Evolutionary conservation across 1,140 invertebrate genomes (phyloP), one percentile per base, ranked within the genome.

Genomic region (Mylabris phalerata): DNA sequence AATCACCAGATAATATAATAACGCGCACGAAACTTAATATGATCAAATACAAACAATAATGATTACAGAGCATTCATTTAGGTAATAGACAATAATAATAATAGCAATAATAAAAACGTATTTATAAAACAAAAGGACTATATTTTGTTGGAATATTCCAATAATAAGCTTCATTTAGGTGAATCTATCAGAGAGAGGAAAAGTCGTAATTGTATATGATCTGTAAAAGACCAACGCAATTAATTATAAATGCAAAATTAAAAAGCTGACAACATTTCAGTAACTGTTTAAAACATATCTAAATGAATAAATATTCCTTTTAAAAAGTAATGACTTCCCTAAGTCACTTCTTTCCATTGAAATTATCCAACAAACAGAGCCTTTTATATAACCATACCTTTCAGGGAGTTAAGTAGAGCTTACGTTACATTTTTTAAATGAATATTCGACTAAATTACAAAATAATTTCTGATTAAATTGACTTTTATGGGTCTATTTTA

Each of bases 301-400:
- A 56, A 51, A 61, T 61, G 50, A 51, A 61, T 61, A 54, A 57
- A 57, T 61, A 61, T 56, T 45, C 59, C 55, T 49, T 56, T 61
- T 61, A 61, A 50, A 48, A 54, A 57, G 50, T 60, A 60, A 60
- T 60, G 59, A 60, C 52, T 60, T 60, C 52, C 59, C 59, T 45
- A 60, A 60, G 52, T 57, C 54, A 61, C 44, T 61, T 61, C 59
- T 56, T 45, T 61, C 39, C 51, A 46, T 26, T 54, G 42, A 54
- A 42, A 54, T 32, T 32, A 46, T 54, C 45, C 42, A 46, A 54
- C 32, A 32, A 32, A 32, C 19, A 19, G 19, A 19, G 19, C 19
- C 19, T 19, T 19, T 19, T 19, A 52, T 52, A 52, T 41, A 52
- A 43, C 50, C 41, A 4, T 38, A 41, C 49, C 43, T 52, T 41